Evolutionary conservation across 2,113 vertebrate genomes (phyloP), one percentile per base, ranked within the genome.

Genomic region (Alces alces): DNA sequence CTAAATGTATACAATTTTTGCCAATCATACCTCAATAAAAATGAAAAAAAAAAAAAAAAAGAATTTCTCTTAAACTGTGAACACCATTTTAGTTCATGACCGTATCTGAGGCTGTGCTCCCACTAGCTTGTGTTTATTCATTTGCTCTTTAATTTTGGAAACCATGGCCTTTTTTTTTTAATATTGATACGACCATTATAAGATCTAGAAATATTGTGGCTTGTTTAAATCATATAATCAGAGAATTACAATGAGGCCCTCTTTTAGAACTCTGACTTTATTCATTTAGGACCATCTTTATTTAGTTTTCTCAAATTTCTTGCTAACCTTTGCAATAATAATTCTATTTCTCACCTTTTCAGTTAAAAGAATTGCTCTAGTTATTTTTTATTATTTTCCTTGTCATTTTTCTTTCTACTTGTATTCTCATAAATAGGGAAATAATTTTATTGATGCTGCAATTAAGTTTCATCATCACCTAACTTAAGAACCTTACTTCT

Each of bases 291-390:
- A 89, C 7, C 55, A 66, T 86, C 60, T 88, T 93, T 43, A 36
- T 82, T 57, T 80, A 57, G 14, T 89, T 27, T 83, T 91, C 54
- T 82, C 7, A 28, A 36, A 33, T 7, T 84, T 89, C 52, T 89
- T 45, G 23, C 70, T 92, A 95, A 33, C n/a, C 23, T 97, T 91
- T 91, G 43, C 17, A 82, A 64, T 73, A 93, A 84, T 90, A 96
- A 93, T 87, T 94, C n/a, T 88, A 5, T 83, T 54, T 92, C 86
- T 84, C 39, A 50, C 14, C 2, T 85, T 17, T 84, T 89, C 36
- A 85, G 82, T 43, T 96, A 90, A 89, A 50, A 91, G 25, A 96
- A 95, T 7, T 86, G 33, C 5, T 95, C 30, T 91, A 23, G 9
- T 64, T 95, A 86, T 54, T 95, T 96, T 73, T 73, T 25, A 91